Base-by-base conservation (phyloP, 2,888 invertebrate species). In the Callimorpha dominula region DNA sequence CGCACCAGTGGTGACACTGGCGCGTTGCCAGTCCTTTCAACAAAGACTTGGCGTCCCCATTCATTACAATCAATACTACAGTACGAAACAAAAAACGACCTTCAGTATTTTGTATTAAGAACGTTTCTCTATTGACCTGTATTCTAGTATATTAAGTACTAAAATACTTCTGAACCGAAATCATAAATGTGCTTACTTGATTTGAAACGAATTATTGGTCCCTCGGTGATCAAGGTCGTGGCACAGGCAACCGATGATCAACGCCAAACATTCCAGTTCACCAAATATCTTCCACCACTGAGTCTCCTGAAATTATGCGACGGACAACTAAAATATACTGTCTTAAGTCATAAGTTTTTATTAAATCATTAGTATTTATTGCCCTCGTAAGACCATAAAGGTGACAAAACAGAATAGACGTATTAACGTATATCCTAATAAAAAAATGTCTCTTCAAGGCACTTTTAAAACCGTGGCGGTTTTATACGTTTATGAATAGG, bases 131-230 rank as follows among this genome's bases (percentile, higher is more conserved):
- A 20, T 14, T 60, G 31, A 4, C 8, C 57, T 57, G 20, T 57
- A 11, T 20, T 57, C 12, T 60, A 12, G 31, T 5, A 20, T 57
- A 20, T 4, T n/a, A 4, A 60, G 20, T 12, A 11, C 20, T 31
- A 31, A 20, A 57, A 20, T 9, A 8, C 9, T 20, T 4, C 20
- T 31, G 14, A 14, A 31, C 12, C 12, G 60, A 31, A 60, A 31
- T 31, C 31, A 60, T 60, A 31, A 60, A 60, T 6, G 60, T 60
- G 31, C 97, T 96, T 92, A 99, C 99, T 99, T 99, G 86, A 98
- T 98, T 96, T 99, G 99, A 95, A 99, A 99, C 79, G 99, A 99
- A 96, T 99, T 99, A 94, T 99, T 99, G 85, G 99, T 99, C 91
- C 99, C 99, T 89, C 99, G 97, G 90, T 99, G 99, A 93, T 99